Conservation (phyloP, 2,113 vertebrate genomes). For the Arizona elegans region DNA sequence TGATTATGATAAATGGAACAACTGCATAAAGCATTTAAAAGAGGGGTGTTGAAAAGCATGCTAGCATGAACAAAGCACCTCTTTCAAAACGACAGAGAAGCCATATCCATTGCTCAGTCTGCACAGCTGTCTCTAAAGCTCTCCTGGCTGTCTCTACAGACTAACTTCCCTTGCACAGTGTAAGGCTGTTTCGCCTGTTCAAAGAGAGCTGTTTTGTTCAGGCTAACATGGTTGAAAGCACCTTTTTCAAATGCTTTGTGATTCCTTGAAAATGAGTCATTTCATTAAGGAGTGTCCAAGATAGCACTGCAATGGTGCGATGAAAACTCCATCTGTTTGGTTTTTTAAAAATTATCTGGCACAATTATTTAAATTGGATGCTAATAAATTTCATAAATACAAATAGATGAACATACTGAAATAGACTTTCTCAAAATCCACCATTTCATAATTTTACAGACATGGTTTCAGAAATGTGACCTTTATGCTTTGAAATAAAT, state of each 20-base stretch:
- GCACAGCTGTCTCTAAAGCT: neutral
- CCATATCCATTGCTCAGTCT: neutral
- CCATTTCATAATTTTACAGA: neutral
- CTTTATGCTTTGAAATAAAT: neutral
- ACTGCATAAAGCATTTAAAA: neutral
- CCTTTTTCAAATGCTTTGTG: neutral
- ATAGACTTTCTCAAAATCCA: neutral
- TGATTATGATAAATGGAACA: neutral
- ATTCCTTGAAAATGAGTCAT: neutral
- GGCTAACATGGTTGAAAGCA: neutral
- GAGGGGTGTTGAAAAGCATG: neutral
- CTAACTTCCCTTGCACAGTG: neutral
- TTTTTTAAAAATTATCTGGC: neutral
- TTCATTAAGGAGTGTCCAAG: neutral
- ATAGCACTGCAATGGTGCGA: neutral
- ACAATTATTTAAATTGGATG: neutral
- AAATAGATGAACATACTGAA: neutral
- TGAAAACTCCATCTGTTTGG: neutral
- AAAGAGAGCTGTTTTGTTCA: neutral
- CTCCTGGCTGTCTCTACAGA: neutral
- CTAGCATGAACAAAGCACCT: neutral
- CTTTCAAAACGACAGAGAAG: neutral
- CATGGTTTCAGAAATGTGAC: neutral
- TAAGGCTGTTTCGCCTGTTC: neutral
- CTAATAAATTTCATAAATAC: neutral